Evolutionary conservation across 2,888 invertebrate species (phyloP).

Genomic region (Alentia gelatinosa): DNA sequence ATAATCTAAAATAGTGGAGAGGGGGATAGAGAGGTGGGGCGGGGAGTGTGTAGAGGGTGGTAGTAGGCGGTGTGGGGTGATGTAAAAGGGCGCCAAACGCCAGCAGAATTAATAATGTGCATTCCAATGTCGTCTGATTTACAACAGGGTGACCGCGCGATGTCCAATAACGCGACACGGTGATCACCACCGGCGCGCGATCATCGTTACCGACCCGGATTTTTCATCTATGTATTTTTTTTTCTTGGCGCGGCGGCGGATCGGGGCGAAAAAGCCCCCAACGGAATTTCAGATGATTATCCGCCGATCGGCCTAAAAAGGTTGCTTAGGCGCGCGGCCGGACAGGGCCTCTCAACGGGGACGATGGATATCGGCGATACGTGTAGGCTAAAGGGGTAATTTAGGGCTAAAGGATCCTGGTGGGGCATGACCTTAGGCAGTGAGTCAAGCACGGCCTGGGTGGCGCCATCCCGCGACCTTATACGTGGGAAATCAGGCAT

Average conservation of each 20-base stretch:
- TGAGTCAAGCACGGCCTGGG: too few species aligned
- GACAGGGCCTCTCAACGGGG: not conserved
- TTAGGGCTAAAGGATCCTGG: not conserved
- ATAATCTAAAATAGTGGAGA: too few species aligned
- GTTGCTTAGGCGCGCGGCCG: not conserved
- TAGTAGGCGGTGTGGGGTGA: too few species aligned
- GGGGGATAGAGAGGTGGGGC: too few species aligned
- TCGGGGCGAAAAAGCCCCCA: not conserved
- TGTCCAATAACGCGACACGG: not conserved
- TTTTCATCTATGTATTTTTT: not conserved
- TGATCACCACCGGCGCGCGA: too few species aligned
- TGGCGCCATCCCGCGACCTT: not conserved
- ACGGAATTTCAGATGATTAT: slow-evolving; percentile 38
- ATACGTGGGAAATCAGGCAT: too few species aligned
- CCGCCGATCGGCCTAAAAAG: slow-evolving; percentile 14
- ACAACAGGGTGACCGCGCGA: not conserved
- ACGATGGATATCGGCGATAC: not conserved
- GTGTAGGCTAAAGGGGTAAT: not conserved
- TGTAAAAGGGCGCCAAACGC: not conserved
- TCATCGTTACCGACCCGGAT: too few species aligned
- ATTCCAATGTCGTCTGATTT: not conserved
- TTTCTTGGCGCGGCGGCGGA: not conserved
- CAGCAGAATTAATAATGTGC: not conserved
- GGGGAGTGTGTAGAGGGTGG: too few species aligned
- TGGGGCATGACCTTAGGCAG: not conserved